A percentile compares a stretch with the other conserved stretches of the same genome.
These are phyloP conservation scores for Sepiola atlantica DNA, from an alignment of 2,888 invertebrate genomes.

Conservation along the genomic window DNA sequence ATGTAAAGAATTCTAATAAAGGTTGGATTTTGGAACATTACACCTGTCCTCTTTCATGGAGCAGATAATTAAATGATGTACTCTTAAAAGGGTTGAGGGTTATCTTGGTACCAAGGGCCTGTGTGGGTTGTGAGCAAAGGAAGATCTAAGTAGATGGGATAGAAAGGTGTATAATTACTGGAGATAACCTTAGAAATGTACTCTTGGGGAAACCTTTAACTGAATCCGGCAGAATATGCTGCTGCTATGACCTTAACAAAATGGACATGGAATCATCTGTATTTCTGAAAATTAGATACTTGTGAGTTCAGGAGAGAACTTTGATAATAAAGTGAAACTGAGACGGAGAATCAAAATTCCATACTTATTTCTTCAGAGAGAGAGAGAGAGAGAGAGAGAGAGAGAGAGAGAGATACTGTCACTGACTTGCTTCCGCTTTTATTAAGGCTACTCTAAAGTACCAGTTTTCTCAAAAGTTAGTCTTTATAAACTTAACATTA, in stretches of 20 bases:
- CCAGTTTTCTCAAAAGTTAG: too few relatives aligned
- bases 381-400: too few relatives aligned
- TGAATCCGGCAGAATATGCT: background rate
- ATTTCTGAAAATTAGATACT: background rate
- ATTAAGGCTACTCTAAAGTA: too few relatives aligned
- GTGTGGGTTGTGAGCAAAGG: background rate
- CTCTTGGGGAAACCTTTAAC: background rate
- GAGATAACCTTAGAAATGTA: background rate
- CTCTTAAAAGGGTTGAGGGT: slow-evolving; percentile 2
- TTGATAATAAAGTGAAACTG: background rate
- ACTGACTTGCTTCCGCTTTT: too few relatives aligned
- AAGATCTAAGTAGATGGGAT: background rate
- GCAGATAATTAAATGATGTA: background rate
- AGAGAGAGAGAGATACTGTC: too few relatives aligned
- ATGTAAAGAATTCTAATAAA: background rate
- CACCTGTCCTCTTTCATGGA: background rate
- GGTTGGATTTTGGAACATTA: background rate
- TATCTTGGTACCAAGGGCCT: background rate
- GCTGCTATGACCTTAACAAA: background rate
- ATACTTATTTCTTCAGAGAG: background rate
- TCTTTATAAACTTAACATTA: too few relatives aligned
- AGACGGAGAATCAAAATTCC: background rate
- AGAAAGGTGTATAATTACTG: background rate
- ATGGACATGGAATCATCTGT: background rate
- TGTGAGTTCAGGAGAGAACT: background rate